Conservation (phyloP, 2,797 vertebrate species). For the Rhinella marina region DNA sequence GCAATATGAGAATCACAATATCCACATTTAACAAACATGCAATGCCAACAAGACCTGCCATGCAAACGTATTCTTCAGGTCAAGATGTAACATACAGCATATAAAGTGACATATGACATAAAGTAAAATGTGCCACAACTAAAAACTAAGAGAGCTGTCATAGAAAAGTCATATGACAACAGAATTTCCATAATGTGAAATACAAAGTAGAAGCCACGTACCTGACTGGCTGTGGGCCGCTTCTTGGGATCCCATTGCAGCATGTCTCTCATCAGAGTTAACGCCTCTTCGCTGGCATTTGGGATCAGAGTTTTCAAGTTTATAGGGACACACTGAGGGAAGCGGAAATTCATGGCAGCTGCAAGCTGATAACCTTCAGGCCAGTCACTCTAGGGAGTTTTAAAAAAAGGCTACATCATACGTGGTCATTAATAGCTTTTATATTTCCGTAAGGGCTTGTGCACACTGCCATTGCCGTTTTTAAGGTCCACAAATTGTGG, state of each 20-base stretch:
- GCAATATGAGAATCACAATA: too few relatives aligned
- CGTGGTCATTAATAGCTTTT: neutral
- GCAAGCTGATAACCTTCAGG: constrained; percentile 93
- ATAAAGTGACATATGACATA: too few relatives aligned
- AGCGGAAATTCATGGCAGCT: constrained; percentile 93
- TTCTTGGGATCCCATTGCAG: constrained; percentile 96
- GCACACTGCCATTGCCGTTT: too few relatives aligned
- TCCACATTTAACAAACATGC: too few relatives aligned
- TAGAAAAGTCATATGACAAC: too few relatives aligned
- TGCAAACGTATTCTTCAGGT: too few relatives aligned
- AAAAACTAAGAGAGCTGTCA: too few relatives aligned
- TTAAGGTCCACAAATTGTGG: too few relatives aligned
- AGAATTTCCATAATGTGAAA: neutral
- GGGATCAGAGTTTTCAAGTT: constrained; percentile 95
- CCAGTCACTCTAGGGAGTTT: constrained; percentile 85
- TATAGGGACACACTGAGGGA: constrained; percentile 94
- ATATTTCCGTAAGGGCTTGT: neutral
- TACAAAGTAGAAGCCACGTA: constrained; percentile 63
- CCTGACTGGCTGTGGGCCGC: constrained; percentile 92
- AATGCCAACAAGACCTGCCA: too few relatives aligned
- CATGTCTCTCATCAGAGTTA: constrained; percentile 89
- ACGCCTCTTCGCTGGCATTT: constrained; percentile 91
- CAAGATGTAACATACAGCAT: too few relatives aligned
- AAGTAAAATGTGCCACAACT: too few relatives aligned
- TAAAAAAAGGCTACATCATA: neutral